Conservation (phyloP, 2,113 vertebrate genomes). For the Taxidea taxus region DNA sequence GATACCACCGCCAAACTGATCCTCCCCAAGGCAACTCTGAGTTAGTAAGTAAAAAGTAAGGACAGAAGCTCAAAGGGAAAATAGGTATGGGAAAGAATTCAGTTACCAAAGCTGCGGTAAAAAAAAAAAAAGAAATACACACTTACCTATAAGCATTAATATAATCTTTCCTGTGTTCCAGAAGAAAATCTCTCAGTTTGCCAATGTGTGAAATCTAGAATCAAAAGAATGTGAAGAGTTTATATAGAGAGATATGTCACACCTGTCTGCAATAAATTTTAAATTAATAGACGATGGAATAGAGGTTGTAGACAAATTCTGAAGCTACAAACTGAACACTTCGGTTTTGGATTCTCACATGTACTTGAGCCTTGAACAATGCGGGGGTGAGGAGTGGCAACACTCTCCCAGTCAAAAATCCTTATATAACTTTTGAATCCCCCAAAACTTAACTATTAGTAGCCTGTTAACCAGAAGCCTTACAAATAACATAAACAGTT, state of each 20-base stretch:
- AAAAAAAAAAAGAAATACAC: not conserved
- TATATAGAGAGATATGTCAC: not conserved
- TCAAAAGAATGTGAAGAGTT: slow-evolving; percentile 18
- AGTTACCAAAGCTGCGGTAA: not conserved
- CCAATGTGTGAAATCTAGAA: slow-evolving; percentile 95
- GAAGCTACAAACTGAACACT: not conserved
- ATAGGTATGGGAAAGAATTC: not conserved
- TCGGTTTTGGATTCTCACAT: not conserved
- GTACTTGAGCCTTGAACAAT: not conserved
- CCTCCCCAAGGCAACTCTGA: not conserved
- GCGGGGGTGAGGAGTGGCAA: not conserved
- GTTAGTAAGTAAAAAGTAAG: not conserved
- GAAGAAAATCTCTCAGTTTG: slow-evolving; percentile 97
- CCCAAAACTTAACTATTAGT: not conserved
- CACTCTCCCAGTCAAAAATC: not conserved
- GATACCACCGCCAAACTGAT: not conserved
- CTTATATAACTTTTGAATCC: not conserved
- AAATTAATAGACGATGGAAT: not conserved
- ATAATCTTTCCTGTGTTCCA: slow-evolving; percentile 97
- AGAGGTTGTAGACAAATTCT: not conserved
- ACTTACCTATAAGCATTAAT: slow-evolving; percentile 94
- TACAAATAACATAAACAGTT: not conserved
- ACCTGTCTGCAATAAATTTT: not conserved
- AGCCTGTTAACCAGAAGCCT: not conserved
- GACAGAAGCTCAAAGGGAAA: not conserved